These are phyloP conservation scores for Octodonta nipae DNA, from an alignment of 2,888 invertebrate genomes.

Conservation along the genomic window DNA sequence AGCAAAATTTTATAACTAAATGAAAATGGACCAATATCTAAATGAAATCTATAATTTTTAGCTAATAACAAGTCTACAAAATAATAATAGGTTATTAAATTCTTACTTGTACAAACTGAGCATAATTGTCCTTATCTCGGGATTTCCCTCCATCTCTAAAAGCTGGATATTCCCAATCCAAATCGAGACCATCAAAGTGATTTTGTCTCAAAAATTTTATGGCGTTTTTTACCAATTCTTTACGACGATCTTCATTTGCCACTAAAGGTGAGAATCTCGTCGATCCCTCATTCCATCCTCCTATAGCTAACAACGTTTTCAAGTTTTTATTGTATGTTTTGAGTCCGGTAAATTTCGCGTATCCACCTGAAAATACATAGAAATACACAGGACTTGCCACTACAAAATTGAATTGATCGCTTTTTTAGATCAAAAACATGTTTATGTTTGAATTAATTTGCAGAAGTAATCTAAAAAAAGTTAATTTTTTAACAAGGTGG, in stretches of 20 bases:
- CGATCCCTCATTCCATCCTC: constrained; percentile 90
- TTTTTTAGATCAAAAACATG: too few relatives aligned
- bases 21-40: too few relatives aligned
- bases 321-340: constrained; percentile 85
- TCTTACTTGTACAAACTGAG: constrained; percentile 68
- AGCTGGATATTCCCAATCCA: constrained; percentile 84
- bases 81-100: too few relatives aligned
- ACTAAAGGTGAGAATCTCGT: constrained; percentile 79
- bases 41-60: too few relatives aligned
- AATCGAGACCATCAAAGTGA: constrained; percentile 83
- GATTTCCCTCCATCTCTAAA: constrained; percentile 69
- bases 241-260: constrained; percentile 59
- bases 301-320: constrained; percentile 82
- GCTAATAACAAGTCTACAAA: too few relatives aligned
- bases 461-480: too few relatives aligned
- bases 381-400: too few relatives aligned
- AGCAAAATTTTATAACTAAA: too few relatives aligned
- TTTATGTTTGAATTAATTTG: too few relatives aligned
- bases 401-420: too few relatives aligned
- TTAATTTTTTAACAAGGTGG: too few relatives aligned
- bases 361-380: constrained; percentile 57
- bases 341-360: constrained; percentile 83
- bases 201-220: constrained; percentile 80
- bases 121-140: constrained; percentile 76
- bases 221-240: constrained; percentile 69